Percentiles rank a stretch among this genome's conserved stretches.
phyloP scores from a whole-genome alignment of 2,797 vertebrate species.

The Anguilla obscura region DNA sequence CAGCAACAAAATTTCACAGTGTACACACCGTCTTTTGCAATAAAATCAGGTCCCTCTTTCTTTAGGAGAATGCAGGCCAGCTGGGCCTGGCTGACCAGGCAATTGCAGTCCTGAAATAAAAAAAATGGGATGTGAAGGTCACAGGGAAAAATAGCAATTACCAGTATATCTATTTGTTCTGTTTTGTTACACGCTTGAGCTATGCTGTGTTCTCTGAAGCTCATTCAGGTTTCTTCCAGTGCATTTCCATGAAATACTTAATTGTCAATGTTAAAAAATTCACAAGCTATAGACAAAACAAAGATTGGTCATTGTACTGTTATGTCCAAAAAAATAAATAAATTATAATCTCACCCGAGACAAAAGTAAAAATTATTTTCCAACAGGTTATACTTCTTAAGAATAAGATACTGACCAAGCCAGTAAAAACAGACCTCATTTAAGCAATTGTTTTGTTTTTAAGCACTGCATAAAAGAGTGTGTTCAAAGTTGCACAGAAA shows the following conservation, averaged over 20 bases:
- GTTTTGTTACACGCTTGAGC: not conserved
- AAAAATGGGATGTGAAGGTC: not conserved
- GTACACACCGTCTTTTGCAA: slow-evolving; percentile 83
- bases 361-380: not conserved
- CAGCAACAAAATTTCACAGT: not conserved
- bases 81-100: slow-evolving; percentile 88
- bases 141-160: not conserved
- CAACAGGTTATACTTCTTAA: not conserved
- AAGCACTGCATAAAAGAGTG: not conserved
- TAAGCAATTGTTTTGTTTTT: not conserved
- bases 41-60: slow-evolving; percentile 88
- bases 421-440: not conserved
- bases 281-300: not conserved
- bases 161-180: not conserved
- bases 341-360: not conserved
- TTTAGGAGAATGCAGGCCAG: slow-evolving; percentile 83
- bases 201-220: not conserved
- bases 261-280: slow-evolving; percentile 1
- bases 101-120: slow-evolving; percentile 80
- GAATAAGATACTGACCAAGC: not conserved
- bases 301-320: not conserved
- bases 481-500: not conserved
- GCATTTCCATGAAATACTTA: not conserved
- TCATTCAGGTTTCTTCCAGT: not conserved
- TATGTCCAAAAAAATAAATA: not conserved